Percentiles rank a stretch among this genome's conserved stretches.
These are phyloP conservation scores for Tigriopus japonicus DNA, from an alignment of 1,140 invertebrate species.

Conservation along the genomic window DNA sequence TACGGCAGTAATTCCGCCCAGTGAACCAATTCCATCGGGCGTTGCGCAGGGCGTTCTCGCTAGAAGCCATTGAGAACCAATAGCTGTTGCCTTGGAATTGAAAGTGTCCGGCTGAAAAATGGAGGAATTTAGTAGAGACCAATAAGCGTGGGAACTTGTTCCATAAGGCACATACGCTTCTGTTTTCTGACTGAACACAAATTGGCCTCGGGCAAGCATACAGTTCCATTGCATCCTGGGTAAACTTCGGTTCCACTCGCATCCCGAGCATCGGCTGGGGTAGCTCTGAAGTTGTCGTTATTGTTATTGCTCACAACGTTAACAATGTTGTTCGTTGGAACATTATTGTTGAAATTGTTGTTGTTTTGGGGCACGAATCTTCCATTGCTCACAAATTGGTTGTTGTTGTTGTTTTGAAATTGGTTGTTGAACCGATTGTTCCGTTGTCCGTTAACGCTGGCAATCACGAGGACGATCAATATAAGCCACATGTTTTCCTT, in stretches of 20 bases:
- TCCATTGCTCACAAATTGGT: constrained; percentile 1
- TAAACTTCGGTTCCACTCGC: constrained; percentile 8
- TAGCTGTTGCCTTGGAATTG: constrained; percentile 5
- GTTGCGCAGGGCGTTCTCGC: constrained; percentile 9
- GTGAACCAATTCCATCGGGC: constrained; percentile 15
- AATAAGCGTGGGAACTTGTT: neutral
- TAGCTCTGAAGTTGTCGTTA: neutral
- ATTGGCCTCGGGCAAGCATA: constrained; percentile 13
- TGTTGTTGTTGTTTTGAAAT: neutral
- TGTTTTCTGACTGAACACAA: constrained; percentile 5
- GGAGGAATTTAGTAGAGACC: neutral
- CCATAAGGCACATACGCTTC: neutral
- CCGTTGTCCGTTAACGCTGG: no score
- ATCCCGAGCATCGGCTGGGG: constrained; percentile 8
- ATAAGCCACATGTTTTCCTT: no score
- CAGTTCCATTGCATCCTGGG: constrained; percentile 13
- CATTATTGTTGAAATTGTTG: neutral
- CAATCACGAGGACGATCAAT: no score
- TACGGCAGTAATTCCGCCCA: constrained; percentile 13
- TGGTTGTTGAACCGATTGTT: neutral
- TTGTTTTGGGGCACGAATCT: neutral
- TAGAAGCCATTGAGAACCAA: constrained; percentile 8
- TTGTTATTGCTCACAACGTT: neutral
- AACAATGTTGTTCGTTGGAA: neutral
- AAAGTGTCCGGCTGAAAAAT: constrained; percentile 3